Percentiles rank a stretch among this genome's conserved stretches.
Conservation (phyloP, 2,888 invertebrate species). For the Leptopterna dolabrata region DNA sequence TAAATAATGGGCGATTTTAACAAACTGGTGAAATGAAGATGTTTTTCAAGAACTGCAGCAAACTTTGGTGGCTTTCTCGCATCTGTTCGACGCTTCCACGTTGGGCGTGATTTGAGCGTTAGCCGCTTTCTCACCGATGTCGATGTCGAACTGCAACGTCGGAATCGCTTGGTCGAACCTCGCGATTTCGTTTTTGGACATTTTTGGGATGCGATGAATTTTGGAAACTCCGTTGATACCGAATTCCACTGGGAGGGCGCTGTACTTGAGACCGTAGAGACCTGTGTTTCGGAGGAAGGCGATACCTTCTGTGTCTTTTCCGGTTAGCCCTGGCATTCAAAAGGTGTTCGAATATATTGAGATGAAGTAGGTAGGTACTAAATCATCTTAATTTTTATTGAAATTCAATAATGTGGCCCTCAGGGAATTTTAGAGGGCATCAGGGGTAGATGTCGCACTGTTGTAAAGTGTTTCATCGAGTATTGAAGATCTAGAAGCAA, state of each 20-base stretch:
- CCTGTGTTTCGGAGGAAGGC: slow-evolving; percentile 13
- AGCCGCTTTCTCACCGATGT: slow-evolving; percentile 14
- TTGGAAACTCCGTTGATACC: slow-evolving; percentile 33
- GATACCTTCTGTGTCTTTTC: neutral
- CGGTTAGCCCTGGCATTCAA: neutral
- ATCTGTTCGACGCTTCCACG: neutral
- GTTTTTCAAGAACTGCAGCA: neutral
- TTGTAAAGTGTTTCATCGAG: no score
- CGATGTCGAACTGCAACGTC: slow-evolving; percentile 3
- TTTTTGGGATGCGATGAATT: slow-evolving; percentile 32
- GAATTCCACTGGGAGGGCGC: slow-evolving; percentile 53
- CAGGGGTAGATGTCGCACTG: no score
- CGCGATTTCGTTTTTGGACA: slow-evolving; percentile 43
- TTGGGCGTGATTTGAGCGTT: neutral
- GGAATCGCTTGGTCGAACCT: slow-evolving; percentile 40
- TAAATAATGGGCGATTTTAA: neutral
- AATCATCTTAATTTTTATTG: no score
- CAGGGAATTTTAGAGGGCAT: no score
- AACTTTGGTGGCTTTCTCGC: neutral
- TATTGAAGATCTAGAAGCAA: no score
- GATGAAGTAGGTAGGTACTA: no score
- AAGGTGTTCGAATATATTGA: no score
- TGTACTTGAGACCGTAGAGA: slow-evolving; percentile 43
- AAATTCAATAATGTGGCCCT: no score
- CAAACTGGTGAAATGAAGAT: neutral